A percentile compares a stretch with the other conserved stretches of the same genome.
Conservation (phyloP, 2,113 vertebrate genomes). For the Opisthocomus hoazin region DNA sequence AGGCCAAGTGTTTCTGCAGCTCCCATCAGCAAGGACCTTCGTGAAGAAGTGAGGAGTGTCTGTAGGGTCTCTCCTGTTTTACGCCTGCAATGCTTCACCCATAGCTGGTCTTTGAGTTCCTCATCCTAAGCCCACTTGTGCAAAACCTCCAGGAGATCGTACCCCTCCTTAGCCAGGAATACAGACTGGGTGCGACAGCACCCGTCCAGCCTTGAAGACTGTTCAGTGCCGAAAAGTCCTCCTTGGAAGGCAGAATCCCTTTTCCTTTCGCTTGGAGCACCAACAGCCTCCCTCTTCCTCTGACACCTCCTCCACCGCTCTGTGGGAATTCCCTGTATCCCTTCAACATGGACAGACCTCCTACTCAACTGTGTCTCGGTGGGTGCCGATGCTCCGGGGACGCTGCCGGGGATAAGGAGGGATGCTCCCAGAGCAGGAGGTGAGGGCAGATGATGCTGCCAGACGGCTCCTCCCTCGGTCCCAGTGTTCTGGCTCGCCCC, state of each 20-base stretch:
- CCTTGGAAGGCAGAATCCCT: not conserved
- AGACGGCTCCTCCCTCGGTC: not conserved
- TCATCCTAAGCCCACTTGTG: not conserved
- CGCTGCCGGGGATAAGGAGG: not conserved
- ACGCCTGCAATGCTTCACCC: not conserved
- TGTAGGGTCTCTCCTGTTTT: not conserved
- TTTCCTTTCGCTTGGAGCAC: not conserved
- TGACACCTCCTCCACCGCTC: not conserved
- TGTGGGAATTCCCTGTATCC: not conserved
- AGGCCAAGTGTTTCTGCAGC: not conserved
- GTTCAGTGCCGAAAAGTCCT: not conserved
- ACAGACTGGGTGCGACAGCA: not conserved
- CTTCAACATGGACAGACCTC: not conserved
- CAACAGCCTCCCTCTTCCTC: not conserved
- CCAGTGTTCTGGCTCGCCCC: not conserved
- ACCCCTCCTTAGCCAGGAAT: too few relatives aligned
- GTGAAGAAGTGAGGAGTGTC: not conserved
- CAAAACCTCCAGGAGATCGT: not conserved
- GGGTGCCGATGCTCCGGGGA: accelerated
- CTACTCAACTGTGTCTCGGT: not conserved
- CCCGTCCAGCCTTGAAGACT: not conserved
- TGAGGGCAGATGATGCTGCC: not conserved
- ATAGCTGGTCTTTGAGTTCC: not conserved
- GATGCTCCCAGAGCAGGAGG: not conserved
- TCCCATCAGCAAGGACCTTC: not conserved